Conservation (phyloP, 2,797 vertebrate genomes). For the Pristis pectinata region DNA sequence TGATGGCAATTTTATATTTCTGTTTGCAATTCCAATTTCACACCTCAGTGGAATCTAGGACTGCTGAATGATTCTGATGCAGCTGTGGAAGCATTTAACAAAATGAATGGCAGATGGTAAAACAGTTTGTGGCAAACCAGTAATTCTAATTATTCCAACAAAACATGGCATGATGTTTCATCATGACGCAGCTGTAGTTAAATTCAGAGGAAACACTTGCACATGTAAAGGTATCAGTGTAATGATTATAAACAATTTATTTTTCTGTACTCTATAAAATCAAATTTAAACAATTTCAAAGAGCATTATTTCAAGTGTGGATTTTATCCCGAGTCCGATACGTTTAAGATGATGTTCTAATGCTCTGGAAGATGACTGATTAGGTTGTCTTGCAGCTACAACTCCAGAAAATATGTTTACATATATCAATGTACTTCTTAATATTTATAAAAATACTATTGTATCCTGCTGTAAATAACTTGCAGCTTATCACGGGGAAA, state of each 20-base stretch:
- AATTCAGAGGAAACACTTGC: neutral
- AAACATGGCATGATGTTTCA: slow-evolving; percentile 56
- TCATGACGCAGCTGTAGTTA: slow-evolving; percentile 43
- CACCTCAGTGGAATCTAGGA: slow-evolving; percentile 62
- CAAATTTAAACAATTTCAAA: slow-evolving; percentile 6
- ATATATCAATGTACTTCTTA: neutral
- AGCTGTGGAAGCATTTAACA: slow-evolving; percentile 61
- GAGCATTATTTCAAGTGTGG: neutral
- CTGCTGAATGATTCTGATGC: slow-evolving; percentile 64
- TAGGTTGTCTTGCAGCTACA: neutral
- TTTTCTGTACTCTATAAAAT: neutral
- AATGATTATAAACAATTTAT: neutral
- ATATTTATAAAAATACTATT: neutral
- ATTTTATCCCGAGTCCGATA: neutral
- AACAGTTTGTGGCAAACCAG: slow-evolving; percentile 55
- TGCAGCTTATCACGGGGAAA: neutral
- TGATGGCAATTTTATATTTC: slow-evolving; percentile 62
- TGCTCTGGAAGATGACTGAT: neutral
- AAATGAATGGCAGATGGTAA: slow-evolving; percentile 62
- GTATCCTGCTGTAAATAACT: neutral
- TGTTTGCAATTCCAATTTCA: slow-evolving; percentile 73
- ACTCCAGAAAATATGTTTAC: neutral
- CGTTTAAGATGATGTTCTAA: neutral
- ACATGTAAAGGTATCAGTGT: neutral
- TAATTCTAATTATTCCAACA: slow-evolving; percentile 68